Evolutionary conservation across 2,797 vertebrate genomes (phyloP), one percentile per base, ranked within the genome.

Genomic region (Oreochromis mossambicus): DNA sequence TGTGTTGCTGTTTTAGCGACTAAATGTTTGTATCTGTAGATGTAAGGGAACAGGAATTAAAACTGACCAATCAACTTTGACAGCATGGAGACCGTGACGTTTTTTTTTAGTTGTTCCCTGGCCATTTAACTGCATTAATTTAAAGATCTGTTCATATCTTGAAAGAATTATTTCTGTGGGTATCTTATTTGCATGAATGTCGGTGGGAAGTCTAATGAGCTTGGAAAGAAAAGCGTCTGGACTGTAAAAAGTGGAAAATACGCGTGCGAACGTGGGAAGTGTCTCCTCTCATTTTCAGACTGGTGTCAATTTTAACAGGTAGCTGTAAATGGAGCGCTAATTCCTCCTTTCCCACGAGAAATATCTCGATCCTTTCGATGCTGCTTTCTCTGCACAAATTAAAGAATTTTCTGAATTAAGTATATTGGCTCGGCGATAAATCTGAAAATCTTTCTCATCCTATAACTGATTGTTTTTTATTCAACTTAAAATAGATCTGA

Each of bases 41-140:
- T 46, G 26, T 70, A 24, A 68, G 13, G 5, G n/a, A 24, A 41
- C 5, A 26, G 13, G 38, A 17, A 17, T 26, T 46, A 26, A 70
- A 70, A 26, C 21, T 46, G 13, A 26, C 21, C 0, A 43, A 14
- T 1, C 38, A 26, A 26, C 38, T 43, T 70, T 46, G 8, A 17
- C 8, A 17, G 10, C 66, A 17, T 11, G 66, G 26, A 70, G 21
- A 73, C 12, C 9, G 15, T 6, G 13, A 15, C 9, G 5, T 4
- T 3, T 26, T 3, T 26, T 41, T 26, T 6, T 17, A 46, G 13
- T 7, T 0, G 24, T 46, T 46, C 24, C 0, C 15, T 0, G 9
- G 5, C 51, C 24, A 29, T 29, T 46, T 29, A 46, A 29, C 41
- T 46, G 5, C 5, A 7, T 26, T 5, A 11, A 46, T 70, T 46